Evolutionary conservation across 2,888 invertebrate genomes (phyloP).

Genomic region (Dendrolimus houi): DNA sequence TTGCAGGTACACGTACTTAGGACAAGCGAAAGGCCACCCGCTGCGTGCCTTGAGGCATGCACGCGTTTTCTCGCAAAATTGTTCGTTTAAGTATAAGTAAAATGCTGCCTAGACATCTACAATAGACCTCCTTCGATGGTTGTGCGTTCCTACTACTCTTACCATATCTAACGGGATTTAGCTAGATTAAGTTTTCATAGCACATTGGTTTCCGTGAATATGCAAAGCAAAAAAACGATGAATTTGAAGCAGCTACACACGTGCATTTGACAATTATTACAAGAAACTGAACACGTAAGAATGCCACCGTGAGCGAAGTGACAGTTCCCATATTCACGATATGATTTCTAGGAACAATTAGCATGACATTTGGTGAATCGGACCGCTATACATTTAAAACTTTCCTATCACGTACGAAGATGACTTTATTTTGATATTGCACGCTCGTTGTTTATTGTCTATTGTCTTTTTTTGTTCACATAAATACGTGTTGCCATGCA

Average conservation of each 20-base stretch:
- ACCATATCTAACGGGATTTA: conserved; percentile 11
- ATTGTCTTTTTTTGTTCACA: conserved; percentile 50
- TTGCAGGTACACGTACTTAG: conserved; percentile 44
- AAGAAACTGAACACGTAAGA: conserved; percentile 11
- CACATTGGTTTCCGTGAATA: conserved; percentile 1
- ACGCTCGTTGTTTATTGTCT: conserved; percentile 49
- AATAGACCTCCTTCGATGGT: too few relatives aligned
- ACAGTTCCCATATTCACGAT: conserved; percentile 26
- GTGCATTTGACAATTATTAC: conserved; percentile 5
- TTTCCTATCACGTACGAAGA: conserved; percentile 55
- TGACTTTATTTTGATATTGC: conserved; percentile 70
- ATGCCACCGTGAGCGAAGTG: conserved; percentile 12
- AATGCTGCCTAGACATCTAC: too few relatives aligned
- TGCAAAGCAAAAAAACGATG: conserved; percentile 7
- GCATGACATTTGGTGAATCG: conserved; percentile 21
- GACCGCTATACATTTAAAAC: conserved; percentile 17
- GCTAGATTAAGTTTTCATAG: conserved; percentile 6
- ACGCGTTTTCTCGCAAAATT: conserved; percentile 48
- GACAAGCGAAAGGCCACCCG: conserved; percentile 51
- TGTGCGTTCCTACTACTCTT: conserved; percentile 1
- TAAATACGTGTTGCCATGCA: conserved; percentile 8
- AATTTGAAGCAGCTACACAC: conserved; percentile 7
- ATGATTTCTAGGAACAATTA: conserved; percentile 43
- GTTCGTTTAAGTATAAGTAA: conserved; percentile 8
- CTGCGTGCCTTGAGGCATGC: conserved; percentile 50